phyloP scores from a whole-genome alignment of 2,113 vertebrate species.

The Heterotilapia buettikoferi region DNA sequence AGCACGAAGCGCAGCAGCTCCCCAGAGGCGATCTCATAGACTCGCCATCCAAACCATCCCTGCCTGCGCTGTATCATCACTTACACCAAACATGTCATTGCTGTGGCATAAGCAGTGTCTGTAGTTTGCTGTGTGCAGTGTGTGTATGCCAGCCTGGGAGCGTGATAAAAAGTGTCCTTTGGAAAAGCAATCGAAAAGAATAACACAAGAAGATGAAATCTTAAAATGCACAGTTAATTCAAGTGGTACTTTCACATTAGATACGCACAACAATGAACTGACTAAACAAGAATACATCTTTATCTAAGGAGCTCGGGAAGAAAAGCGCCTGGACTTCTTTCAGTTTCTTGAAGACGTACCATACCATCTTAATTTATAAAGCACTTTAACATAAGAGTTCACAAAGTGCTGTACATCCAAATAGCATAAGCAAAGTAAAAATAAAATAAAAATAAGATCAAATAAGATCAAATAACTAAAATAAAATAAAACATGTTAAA shows the following conservation, averaged over 20 bases:
- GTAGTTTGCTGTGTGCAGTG: not conserved
- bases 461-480: no score
- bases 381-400: no score
- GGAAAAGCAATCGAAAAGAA: not conserved
- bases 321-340: no score
- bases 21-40: not conserved
- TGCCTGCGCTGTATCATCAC: not conserved
- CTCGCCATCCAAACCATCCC: not conserved
- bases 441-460: no score
- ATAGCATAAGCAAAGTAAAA: no score
- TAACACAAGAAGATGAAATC: not conserved
- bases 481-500: no score
- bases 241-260: not conserved
- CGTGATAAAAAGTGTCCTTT: not conserved
- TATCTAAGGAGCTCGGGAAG: no score
- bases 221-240: not conserved
- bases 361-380: no score
- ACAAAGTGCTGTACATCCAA: no score
- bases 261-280: not conserved
- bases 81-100: not conserved
- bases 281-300: no score
- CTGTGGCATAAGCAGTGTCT: not conserved
- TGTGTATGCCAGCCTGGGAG: not conserved
- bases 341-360: no score
- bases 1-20: slow-evolving; percentile 11